phyloP scores from a whole-genome alignment of 2,797 vertebrate genomes.

The Orientallactaga sibirica region DNA sequence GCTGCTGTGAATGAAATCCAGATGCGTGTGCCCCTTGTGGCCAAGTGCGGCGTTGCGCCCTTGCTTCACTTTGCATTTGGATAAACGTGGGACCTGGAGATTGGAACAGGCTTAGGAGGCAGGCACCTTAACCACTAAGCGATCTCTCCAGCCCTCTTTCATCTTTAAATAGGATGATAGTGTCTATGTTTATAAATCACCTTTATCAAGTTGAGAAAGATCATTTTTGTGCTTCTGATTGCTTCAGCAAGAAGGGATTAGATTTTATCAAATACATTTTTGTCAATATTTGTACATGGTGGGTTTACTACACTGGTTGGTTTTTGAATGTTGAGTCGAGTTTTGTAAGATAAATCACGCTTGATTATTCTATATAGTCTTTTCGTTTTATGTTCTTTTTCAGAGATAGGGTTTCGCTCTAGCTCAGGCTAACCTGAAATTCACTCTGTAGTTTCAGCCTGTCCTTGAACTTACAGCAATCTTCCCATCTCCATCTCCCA shows the following conservation, averaged over 20 bases:
- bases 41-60: too few species aligned
- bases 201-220: neutral
- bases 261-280: neutral
- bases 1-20: too few species aligned
- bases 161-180: neutral
- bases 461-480: too few species aligned
- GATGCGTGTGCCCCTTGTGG: too few species aligned
- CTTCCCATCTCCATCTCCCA: too few species aligned
- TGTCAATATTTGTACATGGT: neutral
- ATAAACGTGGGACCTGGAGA: too few species aligned
- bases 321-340: neutral
- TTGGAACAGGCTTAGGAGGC: too few species aligned
- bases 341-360: neutral
- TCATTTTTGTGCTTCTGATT: neutral
- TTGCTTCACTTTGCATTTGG: too few species aligned
- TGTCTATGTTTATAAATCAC: neutral
- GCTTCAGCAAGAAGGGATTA: neutral
- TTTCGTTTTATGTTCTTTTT: neutral
- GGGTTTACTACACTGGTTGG: neutral
- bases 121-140: too few species aligned
- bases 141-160: neutral
- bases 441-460: too few species aligned
- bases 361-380: neutral
- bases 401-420: too few species aligned
- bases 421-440: too few species aligned